Conservation (phyloP, 2,797 vertebrate species). For the Carapus acus region DNA sequence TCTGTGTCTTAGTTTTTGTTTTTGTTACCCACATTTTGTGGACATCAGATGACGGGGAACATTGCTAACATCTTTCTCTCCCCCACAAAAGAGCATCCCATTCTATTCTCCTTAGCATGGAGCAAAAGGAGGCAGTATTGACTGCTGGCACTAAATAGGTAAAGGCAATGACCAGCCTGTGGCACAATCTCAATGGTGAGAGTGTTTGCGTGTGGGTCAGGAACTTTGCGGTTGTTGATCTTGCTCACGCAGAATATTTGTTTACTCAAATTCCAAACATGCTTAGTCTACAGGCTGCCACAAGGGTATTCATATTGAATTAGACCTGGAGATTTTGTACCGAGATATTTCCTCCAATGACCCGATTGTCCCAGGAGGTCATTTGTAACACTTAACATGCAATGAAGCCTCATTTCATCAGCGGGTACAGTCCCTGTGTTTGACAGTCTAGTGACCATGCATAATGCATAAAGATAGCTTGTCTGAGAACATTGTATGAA, state of each 20-base stretch:
- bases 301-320: not conserved
- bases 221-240: not conserved
- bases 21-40: too few relatives aligned
- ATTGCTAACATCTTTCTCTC: too few relatives aligned
- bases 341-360: constrained; percentile 1
- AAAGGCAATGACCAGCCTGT: too few relatives aligned
- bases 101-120: too few relatives aligned
- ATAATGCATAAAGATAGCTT: constrained; percentile 3
- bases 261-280: constrained; percentile 2
- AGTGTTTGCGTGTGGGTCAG: not conserved
- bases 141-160: not conserved
- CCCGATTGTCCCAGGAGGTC: not conserved
- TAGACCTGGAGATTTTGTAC: not conserved
- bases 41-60: too few relatives aligned
- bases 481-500: not conserved
- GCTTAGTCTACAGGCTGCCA: not conserved
- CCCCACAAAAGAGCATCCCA: too few relatives aligned
- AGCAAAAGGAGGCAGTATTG: not conserved
- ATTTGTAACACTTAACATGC: too few relatives aligned
- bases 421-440: not conserved
- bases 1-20: too few relatives aligned
- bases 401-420: not conserved
- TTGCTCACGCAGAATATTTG: not conserved
- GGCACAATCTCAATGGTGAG: not conserved
- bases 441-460: not conserved